A percentile compares a stretch with the other conserved stretches of the same genome.
Conservation (phyloP, 2,113 vertebrate species). For the Aramus guarauna region DNA sequence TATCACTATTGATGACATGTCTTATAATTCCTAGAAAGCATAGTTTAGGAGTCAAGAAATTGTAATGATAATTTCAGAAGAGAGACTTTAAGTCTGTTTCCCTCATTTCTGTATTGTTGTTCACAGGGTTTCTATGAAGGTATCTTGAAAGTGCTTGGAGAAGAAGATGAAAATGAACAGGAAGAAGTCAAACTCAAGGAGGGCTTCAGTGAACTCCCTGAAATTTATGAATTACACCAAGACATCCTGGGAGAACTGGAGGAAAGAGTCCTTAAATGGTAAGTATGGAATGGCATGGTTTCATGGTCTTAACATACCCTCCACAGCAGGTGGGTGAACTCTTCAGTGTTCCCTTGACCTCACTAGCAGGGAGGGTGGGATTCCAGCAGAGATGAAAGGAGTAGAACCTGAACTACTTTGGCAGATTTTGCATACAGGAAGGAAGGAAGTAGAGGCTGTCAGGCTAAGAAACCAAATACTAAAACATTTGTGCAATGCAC, state of each 20-base stretch:
- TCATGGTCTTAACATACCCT: neutral
- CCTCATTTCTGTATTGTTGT: neutral
- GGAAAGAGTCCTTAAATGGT: constrained; percentile 85
- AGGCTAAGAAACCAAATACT: neutral
- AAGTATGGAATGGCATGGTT: constrained; percentile 65
- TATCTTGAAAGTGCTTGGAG: constrained; percentile 73
- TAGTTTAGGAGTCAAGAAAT: neutral
- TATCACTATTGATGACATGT: neutral
- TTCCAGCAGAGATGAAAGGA: neutral
- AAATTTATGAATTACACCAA: constrained; percentile 84
- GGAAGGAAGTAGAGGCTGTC: neutral
- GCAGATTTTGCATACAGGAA: neutral
- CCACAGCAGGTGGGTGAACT: neutral
- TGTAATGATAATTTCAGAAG: neutral
- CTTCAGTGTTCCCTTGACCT: neutral
- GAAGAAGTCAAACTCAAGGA: constrained; percentile 79
- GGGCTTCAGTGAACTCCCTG: constrained; percentile 85
- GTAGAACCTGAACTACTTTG: neutral
- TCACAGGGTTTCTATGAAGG: constrained; percentile 85
- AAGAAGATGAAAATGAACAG: constrained; percentile 71
- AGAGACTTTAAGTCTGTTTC: neutral
- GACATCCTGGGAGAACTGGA: constrained; percentile 86
- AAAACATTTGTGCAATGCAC: neutral
- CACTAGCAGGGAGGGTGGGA: neutral
- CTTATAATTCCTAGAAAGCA: neutral